These are phyloP conservation scores for Meandrusa payeni DNA, from an alignment of 2,888 invertebrate species.

Conservation along the genomic window DNA sequence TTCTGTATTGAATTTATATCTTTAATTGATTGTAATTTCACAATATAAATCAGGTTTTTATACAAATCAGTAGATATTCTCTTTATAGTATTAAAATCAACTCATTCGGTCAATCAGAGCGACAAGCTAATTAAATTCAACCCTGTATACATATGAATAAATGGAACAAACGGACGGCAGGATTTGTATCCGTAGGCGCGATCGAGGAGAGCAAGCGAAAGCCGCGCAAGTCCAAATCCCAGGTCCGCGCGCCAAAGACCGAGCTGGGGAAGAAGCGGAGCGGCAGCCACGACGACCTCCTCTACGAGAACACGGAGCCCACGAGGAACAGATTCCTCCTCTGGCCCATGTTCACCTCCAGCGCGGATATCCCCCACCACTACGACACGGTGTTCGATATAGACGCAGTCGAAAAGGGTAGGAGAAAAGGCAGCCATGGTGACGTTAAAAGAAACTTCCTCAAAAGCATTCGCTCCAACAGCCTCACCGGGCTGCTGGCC, in stretches of 20 bases:
- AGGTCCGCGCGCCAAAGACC: conserved; percentile 35
- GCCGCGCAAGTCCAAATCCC: conserved; percentile 43
- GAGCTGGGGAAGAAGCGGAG: conserved; percentile 51
- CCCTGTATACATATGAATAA: conserved; percentile 20
- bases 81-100: too few relatives aligned
- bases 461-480: conserved; percentile 58
- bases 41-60: too few relatives aligned
- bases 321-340: conserved; percentile 62
- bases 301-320: conserved; percentile 48
- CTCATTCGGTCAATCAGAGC: too few relatives aligned
- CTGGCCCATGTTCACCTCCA: conserved; percentile 79
- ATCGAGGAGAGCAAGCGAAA: conserved; percentile 36
- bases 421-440: conserved; percentile 43
- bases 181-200: conserved; percentile 29
- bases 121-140: too few relatives aligned
- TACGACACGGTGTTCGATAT: conserved; percentile 81
- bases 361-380: conserved; percentile 65
- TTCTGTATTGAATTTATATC: too few relatives aligned
- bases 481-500: conserved; percentile 55
- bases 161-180: conserved; percentile 28
- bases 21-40: too few relatives aligned
- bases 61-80: too few relatives aligned
- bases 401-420: conserved; percentile 34
- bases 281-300: conserved; percentile 64
- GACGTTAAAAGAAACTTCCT: conserved; percentile 53